These are phyloP conservation scores for Tricholauxania praeusta DNA, from an alignment of 2,888 invertebrate genomes.

Conservation along the genomic window DNA sequence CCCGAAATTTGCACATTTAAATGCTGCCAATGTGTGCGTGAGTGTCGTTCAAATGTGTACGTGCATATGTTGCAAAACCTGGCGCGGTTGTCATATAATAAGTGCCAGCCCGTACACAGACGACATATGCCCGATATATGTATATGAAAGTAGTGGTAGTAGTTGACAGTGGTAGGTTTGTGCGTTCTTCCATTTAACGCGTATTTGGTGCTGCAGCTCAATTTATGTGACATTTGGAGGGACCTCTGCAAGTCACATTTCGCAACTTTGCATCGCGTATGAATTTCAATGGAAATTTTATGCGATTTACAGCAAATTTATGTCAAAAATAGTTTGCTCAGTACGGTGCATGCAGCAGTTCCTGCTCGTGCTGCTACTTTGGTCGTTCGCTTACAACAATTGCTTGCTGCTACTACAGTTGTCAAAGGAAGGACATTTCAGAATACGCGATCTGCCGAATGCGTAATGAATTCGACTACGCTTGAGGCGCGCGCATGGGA, in stretches of 20 bases:
- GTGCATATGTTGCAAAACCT: slow-evolving; percentile 22
- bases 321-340: slow-evolving; percentile 38
- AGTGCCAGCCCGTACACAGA: too few relatives aligned
- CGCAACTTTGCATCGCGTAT: background rate
- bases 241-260: slow-evolving; percentile 30
- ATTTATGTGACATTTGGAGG: slow-evolving; percentile 39
- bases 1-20: slow-evolving; percentile 30
- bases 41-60: slow-evolving; percentile 29
- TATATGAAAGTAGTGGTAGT: background rate
- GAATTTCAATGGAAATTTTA: slow-evolving; percentile 2
- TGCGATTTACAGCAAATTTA: slow-evolving; percentile 35
- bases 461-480: slow-evolving; percentile 36
- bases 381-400: background rate
- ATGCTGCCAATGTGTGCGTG: slow-evolving; percentile 34
- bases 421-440: slow-evolving; percentile 1
- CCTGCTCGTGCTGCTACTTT: background rate
- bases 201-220: slow-evolving; percentile 29
- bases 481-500: too few relatives aligned
- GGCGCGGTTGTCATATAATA: too few relatives aligned
- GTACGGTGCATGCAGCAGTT: background rate
- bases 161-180: slow-evolving; percentile 20
- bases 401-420: background rate
- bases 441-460: slow-evolving; percentile 9
- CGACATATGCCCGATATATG: background rate
- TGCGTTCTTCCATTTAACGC: slow-evolving; percentile 25